Percentiles rank a stretch among this genome's conserved stretches.
Conservation (phyloP, 2,113 vertebrate species). For the Paradisaea rubra region DNA sequence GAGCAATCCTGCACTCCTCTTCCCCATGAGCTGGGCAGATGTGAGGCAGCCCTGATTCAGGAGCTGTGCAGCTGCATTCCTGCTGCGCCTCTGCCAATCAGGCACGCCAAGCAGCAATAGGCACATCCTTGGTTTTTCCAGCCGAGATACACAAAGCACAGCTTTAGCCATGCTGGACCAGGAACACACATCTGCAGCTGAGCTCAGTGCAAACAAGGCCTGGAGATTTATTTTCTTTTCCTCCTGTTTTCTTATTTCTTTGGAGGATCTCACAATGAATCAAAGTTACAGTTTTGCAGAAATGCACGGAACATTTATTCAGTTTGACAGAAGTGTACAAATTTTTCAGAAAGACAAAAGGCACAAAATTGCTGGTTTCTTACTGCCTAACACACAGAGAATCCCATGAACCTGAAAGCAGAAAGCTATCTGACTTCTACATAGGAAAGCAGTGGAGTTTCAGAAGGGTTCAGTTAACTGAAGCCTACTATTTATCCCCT, state of each 20-base stretch:
- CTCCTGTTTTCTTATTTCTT: not conserved
- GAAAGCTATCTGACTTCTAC: not conserved
- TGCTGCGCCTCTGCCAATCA: rapidly evolving
- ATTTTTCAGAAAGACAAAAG: slow-evolving; percentile 19
- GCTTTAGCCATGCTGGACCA: rapidly evolving
- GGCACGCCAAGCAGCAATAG: rapidly evolving
- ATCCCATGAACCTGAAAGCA: not conserved
- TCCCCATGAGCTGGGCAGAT: not conserved
- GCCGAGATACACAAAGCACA: not conserved
- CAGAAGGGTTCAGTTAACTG: not conserved
- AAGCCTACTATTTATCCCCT: not conserved
- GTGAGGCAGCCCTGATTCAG: not conserved
- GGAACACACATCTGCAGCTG: not conserved
- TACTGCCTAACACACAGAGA: not conserved
- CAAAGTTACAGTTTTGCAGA: not conserved
- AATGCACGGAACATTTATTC: slow-evolving; percentile 51
- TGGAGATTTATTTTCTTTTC: not conserved
- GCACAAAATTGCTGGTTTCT: not conserved
- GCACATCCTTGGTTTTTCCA: not conserved
- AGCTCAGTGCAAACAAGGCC: not conserved
- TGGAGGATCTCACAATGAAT: not conserved
- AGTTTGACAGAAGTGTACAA: slow-evolving; percentile 19
- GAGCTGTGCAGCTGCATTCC: not conserved
- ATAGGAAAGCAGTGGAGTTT: not conserved
- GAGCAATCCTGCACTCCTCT: rapidly evolving